Base-by-base conservation (phyloP, 2,797 vertebrate genomes). In the Capromys pilorides region DNA sequence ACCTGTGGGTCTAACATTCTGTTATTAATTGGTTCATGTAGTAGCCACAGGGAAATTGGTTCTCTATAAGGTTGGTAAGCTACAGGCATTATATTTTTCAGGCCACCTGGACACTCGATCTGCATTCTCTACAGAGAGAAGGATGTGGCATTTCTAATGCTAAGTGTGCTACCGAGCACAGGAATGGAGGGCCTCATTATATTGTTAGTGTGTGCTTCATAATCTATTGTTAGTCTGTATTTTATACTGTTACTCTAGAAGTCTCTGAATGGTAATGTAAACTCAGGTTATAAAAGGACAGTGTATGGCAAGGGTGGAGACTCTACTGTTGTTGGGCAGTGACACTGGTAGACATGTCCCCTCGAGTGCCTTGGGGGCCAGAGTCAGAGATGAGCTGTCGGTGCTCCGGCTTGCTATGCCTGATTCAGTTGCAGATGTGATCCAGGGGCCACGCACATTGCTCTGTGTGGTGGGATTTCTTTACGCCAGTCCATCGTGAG, bases 1-100 rank as follows among this genome's bases (percentile, higher is more conserved):
- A 49, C 36, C 22, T 94, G 95, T 45, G 75, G 13, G 86, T 94
- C 97, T 95, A 67, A 59, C 84, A 39, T 95, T 71, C 59, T 91
- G 28, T 88, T 88, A 71, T 88, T 88, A 71, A 39, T 83, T 86
- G 41, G 18, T 73, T 96, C n/a, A 79, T 16, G 31, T 36, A 73
- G n/a, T 61, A 39, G 10, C 16, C 41, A 3, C 6, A 71, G 41
- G 79, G 28, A 82, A 95, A 39, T 54, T 75, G 61, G 1, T 73
- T 93, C 18, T 86, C 18, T 33, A 79, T 28, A 80, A 88, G 71
- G 14, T 81, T 94, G 22, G 66, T 59, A 75, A 89, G 67, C 21
- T 59, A 12, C 33, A 79, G 28, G 10, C 19, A 64, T 82, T 54
- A 83, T 59, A 49, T 82, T 92, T 93, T 94, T 85, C 45, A 84